Percentiles rank a stretch among this genome's conserved stretches.
Conservation (phyloP, 2,113 vertebrate species). For the Taxidea taxus region DNA sequence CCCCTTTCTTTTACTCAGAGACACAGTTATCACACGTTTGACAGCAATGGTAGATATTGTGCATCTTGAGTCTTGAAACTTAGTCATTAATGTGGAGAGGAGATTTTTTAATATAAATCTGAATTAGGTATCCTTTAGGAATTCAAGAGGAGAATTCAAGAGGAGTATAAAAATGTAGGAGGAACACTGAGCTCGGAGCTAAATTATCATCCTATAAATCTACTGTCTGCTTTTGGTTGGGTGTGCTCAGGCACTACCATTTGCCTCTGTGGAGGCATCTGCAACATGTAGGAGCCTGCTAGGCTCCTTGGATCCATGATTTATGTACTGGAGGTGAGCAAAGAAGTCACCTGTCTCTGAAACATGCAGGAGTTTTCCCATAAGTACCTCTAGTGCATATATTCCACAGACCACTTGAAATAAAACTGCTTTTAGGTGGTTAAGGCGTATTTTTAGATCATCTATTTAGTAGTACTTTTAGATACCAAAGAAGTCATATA, state of each 20-base stretch:
- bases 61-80: neutral
- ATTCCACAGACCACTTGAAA: neutral
- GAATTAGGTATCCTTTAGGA: neutral
- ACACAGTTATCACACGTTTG: neutral
- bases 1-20: neutral
- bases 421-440: neutral
- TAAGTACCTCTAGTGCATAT: neutral
- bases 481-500: neutral
- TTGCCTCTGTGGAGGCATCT: neutral
- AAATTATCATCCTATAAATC: neutral
- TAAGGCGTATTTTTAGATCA: neutral
- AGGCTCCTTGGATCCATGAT: neutral
- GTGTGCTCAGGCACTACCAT: rapidly evolving
- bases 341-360: neutral
- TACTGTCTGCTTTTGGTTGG: neutral
- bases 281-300: too few relatives aligned
- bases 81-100: neutral
- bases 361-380: neutral
- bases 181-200: neutral
- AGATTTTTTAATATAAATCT: neutral
- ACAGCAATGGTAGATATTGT: neutral
- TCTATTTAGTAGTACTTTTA: neutral
- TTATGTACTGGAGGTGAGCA: neutral
- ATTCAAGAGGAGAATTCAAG: neutral
- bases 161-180: neutral